Base-by-base conservation (phyloP, 1,140 invertebrate species). In the Leptinotarsa defecta region DNA sequence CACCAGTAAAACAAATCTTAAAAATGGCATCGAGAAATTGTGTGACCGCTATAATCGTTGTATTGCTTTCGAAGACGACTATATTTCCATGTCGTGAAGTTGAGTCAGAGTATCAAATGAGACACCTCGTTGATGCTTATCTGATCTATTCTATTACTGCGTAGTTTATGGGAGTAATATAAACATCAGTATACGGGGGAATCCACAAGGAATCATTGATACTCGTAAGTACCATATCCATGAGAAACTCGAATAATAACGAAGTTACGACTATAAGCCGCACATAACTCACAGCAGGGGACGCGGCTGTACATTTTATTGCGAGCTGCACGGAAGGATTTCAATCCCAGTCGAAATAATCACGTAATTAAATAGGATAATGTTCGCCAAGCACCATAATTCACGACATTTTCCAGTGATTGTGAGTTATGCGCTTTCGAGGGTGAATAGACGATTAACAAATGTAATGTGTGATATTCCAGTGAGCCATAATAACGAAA, bases 301-400 rank as follows among this genome's bases (percentile, higher is more conserved):
- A 19, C 68, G 67, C 62, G 22, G 65, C 65, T 62, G 62, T 74
- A 69, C 68, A 74, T 74, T 74, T 74, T 74, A 74, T 68, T 48
- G 68, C 69, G 43, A 48, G 27, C 49, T 49, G 74, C 74, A 68
- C 74, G 52, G 67, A 74, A 74, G 74, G 74, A 74, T 74, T 74
- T 69, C 74, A 69, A 74, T 74, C 74, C 74, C 62, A 69, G 67
- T 74, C 67, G 68, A 61, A 74, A 74, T 74, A 74, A 74, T 74
- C 74, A 74, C 65, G 74, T 74, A 74, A 74, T 74, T 74, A 74
- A 74, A 74, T 74, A 69, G 74, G 68, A 74, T 74, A 68, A 74
- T 61, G 74, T 69, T 67, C 74, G 61, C 67, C 68, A 34, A 68
- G 34, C 49, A 65, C 48, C 67, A 61, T 74, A 70, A 69, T 74